These are phyloP conservation scores for Helicoverpa zea DNA, from an alignment of 1,140 invertebrate genomes.

Conservation along the genomic window DNA sequence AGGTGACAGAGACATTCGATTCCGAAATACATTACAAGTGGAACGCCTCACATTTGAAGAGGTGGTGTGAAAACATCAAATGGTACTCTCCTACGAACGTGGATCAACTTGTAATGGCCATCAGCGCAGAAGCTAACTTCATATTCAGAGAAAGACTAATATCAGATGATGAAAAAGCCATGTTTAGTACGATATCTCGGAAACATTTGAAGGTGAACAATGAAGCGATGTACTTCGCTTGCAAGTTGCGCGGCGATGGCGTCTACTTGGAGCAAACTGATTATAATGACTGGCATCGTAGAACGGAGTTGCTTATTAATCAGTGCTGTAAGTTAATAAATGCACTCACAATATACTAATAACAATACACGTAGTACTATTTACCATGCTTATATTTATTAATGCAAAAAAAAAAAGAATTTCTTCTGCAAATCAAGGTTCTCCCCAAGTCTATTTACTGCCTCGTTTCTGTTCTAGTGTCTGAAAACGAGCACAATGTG, in stretches of 20 bases:
- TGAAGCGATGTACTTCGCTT: constrained; percentile 67
- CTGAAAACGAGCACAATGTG: constrained; percentile 70
- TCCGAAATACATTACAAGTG: constrained; percentile 82
- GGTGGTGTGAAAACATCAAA: constrained; percentile 90
- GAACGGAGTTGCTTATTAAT: constrained; percentile 90
- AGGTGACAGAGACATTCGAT: constrained; percentile 88
- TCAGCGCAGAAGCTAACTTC: constrained; percentile 91
- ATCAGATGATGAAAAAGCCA: constrained; percentile 88
- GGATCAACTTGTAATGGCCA: constrained; percentile 79
- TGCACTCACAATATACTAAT: too few species aligned
- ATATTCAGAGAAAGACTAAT: constrained; percentile 94
- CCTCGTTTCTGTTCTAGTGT: constrained; percentile 64
- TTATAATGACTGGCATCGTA: constrained; percentile 87
- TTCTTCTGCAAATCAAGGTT: too few species aligned
- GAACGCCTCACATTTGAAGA: constrained; percentile 91
- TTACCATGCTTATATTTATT: not conserved
- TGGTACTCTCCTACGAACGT: constrained; percentile 85
- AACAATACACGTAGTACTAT: not conserved
- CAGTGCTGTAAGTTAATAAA: constrained; percentile 88
- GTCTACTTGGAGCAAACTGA: constrained; percentile 76
- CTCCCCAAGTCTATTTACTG: not conserved
- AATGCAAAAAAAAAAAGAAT: too few species aligned
- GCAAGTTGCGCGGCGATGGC: constrained; percentile 69
- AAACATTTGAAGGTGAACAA: constrained; percentile 66
- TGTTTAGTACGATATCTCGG: constrained; percentile 89